phyloP scores from a whole-genome alignment of 2,888 invertebrate species.

The Nemapogon koenigi region DNA sequence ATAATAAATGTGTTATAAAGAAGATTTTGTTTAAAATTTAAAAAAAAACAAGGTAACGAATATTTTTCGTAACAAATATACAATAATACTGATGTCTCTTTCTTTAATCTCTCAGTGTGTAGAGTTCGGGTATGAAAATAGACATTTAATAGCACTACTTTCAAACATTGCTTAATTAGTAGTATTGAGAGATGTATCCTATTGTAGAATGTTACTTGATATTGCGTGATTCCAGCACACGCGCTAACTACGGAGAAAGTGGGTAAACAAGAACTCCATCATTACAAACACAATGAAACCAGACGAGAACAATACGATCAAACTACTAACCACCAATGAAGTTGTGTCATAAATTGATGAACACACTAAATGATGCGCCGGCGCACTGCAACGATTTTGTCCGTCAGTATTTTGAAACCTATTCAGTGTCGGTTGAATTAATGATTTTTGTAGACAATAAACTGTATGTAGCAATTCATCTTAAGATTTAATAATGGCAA shows the following conservation, averaged over 20 bases:
- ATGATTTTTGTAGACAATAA: slow-evolving; percentile 7
- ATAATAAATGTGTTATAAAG: no score
- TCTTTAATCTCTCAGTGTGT: no score
- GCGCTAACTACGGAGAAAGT: slow-evolving; percentile 30
- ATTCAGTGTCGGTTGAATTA: slow-evolving; percentile 5
- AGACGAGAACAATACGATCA: slow-evolving; percentile 2
- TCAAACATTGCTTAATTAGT: no score
- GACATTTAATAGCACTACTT: no score
- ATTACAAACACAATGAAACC: slow-evolving; percentile 24
- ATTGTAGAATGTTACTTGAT: no score
- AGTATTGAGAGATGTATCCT: no score
- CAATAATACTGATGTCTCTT: no score
- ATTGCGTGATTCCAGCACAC: slow-evolving; percentile 26
- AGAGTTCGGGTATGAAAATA: no score
- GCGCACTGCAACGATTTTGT: neutral
- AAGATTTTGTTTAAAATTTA: no score
- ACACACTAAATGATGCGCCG: neutral
- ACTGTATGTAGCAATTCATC: slow-evolving; percentile 5
- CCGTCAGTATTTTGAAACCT: slow-evolving; percentile 1
- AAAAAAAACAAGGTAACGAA: no score
- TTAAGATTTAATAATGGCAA: no score
- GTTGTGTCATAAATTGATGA: slow-evolving; percentile 9
- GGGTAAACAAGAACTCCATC: slow-evolving; percentile 26
- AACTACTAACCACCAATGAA: slow-evolving; percentile 3
- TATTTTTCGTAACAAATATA: no score